Conservation (phyloP, 2,113 vertebrate species). For the Bostrychus sinensis region DNA sequence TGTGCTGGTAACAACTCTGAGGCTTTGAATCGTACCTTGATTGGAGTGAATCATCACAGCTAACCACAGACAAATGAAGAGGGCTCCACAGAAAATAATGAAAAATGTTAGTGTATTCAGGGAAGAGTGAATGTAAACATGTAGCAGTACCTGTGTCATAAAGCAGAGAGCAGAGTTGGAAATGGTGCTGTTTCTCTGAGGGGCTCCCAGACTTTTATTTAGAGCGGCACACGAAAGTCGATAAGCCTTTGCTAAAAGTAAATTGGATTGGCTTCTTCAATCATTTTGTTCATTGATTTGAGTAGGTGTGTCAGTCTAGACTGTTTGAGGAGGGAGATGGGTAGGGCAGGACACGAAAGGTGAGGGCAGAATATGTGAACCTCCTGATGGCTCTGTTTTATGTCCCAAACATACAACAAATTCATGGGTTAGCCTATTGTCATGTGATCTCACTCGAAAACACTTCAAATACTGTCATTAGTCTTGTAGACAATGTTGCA, state of each 20-base stretch:
- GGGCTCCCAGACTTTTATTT: slow-evolving; percentile 37
- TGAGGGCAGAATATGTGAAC: slow-evolving; percentile 5
- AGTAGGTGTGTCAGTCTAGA: slow-evolving; percentile 28
- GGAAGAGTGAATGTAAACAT: slow-evolving; percentile 27
- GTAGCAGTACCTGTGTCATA: slow-evolving; percentile 4
- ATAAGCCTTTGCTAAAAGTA: slow-evolving; percentile 56
- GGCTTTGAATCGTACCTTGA: neutral
- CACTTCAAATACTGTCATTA: too few relatives aligned
- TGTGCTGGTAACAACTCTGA: slow-evolving; percentile 16
- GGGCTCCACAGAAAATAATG: slow-evolving; percentile 12
- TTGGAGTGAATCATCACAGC: neutral
- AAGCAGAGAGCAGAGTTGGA: slow-evolving; percentile 45
- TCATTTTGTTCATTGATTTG: slow-evolving; percentile 59
- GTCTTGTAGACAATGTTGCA: too few relatives aligned
- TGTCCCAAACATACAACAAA: neutral
- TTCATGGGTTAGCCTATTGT: neutral
- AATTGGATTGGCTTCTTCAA: slow-evolving; percentile 67
- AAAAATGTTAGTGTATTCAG: slow-evolving; percentile 16
- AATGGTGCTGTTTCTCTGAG: slow-evolving; percentile 32
- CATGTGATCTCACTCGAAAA: neutral
- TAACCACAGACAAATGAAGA: neutral
- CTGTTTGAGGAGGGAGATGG: slow-evolving; percentile 15
- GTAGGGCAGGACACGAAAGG: slow-evolving; percentile 1
- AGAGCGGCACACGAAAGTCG: slow-evolving; percentile 51
- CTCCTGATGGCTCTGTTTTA: neutral